Evolutionary conservation across 1,140 invertebrate genomes (phyloP), one percentile per base, ranked within the genome.

Genomic region (Macrobrachium rosenbergii): DNA sequence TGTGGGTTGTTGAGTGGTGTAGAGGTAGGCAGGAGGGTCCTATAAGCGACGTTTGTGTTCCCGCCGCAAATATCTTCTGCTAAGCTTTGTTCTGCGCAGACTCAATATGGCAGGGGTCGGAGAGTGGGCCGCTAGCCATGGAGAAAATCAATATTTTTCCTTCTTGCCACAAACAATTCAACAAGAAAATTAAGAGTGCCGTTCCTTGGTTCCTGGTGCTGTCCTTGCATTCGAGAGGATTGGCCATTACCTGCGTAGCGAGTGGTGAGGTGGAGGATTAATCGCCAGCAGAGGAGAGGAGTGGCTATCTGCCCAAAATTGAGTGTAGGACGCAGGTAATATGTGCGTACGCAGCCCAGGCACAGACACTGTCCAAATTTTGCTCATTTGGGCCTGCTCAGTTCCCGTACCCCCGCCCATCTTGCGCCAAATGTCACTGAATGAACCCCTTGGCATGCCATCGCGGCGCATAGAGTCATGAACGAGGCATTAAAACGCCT

Each of bases 71-170:
- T 91, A 92, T 93, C 92, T 92, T 93, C 92, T 93, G 92, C 91
- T 92, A 90, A 91, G 90, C 90, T 88, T 91, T 91, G 91, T 92
- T 91, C 92, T 91, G 93, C 93, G 93, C 93, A 93, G 93, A 91
- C 93, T 93, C 93, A 93, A 93, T 91, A 93, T 93, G 90, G 90
- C 90, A 73, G 81, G 78, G 81, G 90, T 79, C 82, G 87, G 75
- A 78, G 81, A 76, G 88, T 88, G 79, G 60, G 86, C 52, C 52
- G 52, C 58, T 17, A 83, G 87, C 78, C 88, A 88, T 88, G 88
- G 83, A 88, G 64, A 85, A 88, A 88, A 88, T 88, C 88, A 76
- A 88, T 88, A 88, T 81, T 81, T 88, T 88, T 88, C 88, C 82
- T 83, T 88, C 77, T 88, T 85, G 64, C 78, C 83, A 88, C 82